These are phyloP conservation scores for Spinus olivaceus DNA, from an alignment of 2,797 vertebrate species.

Conservation along the genomic window DNA sequence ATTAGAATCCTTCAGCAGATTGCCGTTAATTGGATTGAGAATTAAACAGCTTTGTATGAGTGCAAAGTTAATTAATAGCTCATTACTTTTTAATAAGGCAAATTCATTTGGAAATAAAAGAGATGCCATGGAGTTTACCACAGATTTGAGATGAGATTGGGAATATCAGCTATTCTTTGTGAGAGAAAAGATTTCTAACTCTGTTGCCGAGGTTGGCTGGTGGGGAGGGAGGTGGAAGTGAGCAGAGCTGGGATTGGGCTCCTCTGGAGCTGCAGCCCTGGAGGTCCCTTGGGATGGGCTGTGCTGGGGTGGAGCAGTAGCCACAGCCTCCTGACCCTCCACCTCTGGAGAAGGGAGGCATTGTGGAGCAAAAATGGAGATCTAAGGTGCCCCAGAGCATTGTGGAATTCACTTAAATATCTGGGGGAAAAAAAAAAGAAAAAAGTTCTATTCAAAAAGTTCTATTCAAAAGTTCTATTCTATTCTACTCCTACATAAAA, in stretches of 20 bases:
- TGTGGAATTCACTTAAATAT: background rate
- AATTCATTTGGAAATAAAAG: slow-evolving; percentile 75
- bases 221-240: background rate
- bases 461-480: too few species aligned
- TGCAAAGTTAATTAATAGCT: slow-evolving; percentile 85
- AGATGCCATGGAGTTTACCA: slow-evolving; percentile 69
- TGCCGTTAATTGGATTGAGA: slow-evolving; percentile 82
- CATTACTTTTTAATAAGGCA: slow-evolving; percentile 83
- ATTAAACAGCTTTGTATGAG: slow-evolving; percentile 79
- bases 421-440: too few species aligned
- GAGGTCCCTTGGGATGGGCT: rapidly evolving
- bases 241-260: background rate
- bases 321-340: background rate
- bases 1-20: slow-evolving; percentile 82
- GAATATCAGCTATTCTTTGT: slow-evolving; percentile 55
- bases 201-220: background rate
- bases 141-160: slow-evolving; percentile 64
- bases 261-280: background rate
- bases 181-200: slow-evolving; percentile 42
- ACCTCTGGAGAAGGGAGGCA: background rate
- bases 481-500: rapidly evolving
- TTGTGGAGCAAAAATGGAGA: rapidly evolving
- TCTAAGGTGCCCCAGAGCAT: rapidly evolving
- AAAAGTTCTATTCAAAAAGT: rapidly evolving
- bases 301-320: background rate